Conservation (phyloP, 2,113 vertebrate genomes). For the Poeciliopsis retropinna region DNA sequence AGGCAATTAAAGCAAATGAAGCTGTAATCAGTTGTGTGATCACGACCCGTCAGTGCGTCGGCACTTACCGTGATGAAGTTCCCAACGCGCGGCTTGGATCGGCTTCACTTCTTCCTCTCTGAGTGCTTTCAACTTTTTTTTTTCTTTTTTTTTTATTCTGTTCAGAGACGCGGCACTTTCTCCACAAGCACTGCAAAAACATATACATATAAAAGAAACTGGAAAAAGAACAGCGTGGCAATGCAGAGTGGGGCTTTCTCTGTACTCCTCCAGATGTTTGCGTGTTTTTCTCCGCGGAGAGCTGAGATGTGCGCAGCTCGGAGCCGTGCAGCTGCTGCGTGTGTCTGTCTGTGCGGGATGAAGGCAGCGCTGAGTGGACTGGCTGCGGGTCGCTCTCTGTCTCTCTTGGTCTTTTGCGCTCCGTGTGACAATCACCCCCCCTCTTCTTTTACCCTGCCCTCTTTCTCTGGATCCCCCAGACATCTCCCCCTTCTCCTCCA, state of each 20-base stretch:
- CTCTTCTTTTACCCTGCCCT: slow-evolving; percentile 46
- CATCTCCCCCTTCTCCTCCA: background rate
- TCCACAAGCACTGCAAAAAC: slow-evolving; percentile 21
- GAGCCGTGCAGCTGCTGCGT: slow-evolving; percentile 13
- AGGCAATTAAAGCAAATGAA: slow-evolving; percentile 44
- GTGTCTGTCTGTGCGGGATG: slow-evolving; percentile 25
- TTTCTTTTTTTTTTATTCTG: background rate
- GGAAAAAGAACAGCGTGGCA: slow-evolving; percentile 13
- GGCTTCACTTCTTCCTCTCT: slow-evolving; percentile 18
- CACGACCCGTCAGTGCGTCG: background rate
- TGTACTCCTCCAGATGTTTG: slow-evolving; percentile 53
- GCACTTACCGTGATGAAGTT: slow-evolving; percentile 57
- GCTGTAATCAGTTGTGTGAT: slow-evolving; percentile 12
- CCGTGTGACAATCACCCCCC: slow-evolving; percentile 47
- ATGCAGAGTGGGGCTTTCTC: background rate
- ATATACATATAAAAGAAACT: background rate
- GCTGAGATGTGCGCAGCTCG: background rate
- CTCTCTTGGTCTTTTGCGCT: slow-evolving; percentile 64
- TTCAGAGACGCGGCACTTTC: slow-evolving; percentile 50
- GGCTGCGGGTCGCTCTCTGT: slow-evolving; percentile 50
- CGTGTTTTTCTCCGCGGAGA: background rate
- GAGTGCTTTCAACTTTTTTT: slow-evolving; percentile 43
- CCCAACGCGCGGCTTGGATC: slow-evolving; percentile 26
- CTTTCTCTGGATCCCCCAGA: slow-evolving; percentile 30
- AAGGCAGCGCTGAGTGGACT: slow-evolving; percentile 51